Evolutionary conservation across 2,797 vertebrate species (phyloP), one percentile per base, ranked within the genome.

Genomic region (Enoplosus armatus): DNA sequence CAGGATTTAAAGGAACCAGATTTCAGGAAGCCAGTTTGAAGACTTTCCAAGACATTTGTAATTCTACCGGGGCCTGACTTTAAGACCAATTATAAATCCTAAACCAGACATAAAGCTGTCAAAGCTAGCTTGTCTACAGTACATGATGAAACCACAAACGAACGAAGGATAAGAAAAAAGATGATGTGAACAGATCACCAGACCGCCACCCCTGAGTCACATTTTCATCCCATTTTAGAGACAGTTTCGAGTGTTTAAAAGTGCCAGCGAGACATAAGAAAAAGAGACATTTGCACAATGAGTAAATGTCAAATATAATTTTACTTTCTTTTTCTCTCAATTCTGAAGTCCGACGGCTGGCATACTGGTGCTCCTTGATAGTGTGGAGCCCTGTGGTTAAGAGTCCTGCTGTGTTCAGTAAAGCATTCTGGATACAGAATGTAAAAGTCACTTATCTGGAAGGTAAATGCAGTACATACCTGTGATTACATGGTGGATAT

Each of bases 61-160:
- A 77, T 39, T 48, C 79, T 51, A 59, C 31, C 0, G 22, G 39
- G 72, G 65, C 22, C 29, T 31, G 60, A 73, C 47, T 80, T 85
- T 72, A 76, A 66, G 68, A 76, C 53, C 62, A 79, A 77, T 63
- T 76, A 80, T 67, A 74, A 79, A 89, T 79, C 74, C 18, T 60
- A 71, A 70, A 70, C 22, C 22, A 41, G 53, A 77, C 73, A 65
- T 71, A 73, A 80, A 82, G 54, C 48, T 51, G 75, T 71, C 53
- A 68, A 47, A 74, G 65, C n/a, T 8, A 75, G 72, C 43, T 75
- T 18, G 59, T 69, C 66, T 60, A 48, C 60, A 67, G 50, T 31
- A 27, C 29, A 71, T 27, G 22, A 71, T 33, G 24, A 66, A 65
- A 56, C 48, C n/a, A 47, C 15, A 75, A 69, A 75, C 20, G 48